A percentile compares a stretch with the other conserved stretches of the same genome.
phyloP scores from a whole-genome alignment of 1,140 invertebrate species.

The Euwallacea similis region DNA sequence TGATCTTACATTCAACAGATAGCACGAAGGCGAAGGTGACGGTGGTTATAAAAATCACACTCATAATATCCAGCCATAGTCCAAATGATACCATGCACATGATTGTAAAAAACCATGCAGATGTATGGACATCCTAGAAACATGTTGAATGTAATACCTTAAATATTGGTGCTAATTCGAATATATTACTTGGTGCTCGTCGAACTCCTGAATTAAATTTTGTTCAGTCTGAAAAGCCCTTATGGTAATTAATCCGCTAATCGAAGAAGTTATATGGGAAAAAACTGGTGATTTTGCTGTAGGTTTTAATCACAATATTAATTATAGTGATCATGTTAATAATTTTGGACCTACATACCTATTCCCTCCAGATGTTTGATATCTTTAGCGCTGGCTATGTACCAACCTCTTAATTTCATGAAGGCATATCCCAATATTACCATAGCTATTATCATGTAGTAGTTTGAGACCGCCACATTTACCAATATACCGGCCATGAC shows the following conservation, averaged over 20 bases:
- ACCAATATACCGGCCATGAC: conserved; percentile 66
- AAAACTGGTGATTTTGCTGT: conserved; percentile 74
- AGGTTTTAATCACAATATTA: conserved; percentile 7
- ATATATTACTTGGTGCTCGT: conserved; percentile 49
- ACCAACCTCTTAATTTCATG: conserved; percentile 59
- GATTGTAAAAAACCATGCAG: conserved; percentile 68
- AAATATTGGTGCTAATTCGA: too few species aligned
- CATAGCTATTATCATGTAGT: conserved; percentile 67
- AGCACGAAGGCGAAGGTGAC: conserved; percentile 75
- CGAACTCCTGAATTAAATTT: conserved; percentile 51
- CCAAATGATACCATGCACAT: conserved; percentile 76
- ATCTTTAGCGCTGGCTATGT: conserved; percentile 65
- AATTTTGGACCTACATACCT: conserved; percentile 48
- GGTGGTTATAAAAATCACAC: conserved; percentile 66
- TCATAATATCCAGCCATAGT: conserved; percentile 77
- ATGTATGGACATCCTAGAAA: conserved; percentile 43
- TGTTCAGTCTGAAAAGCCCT: conserved; percentile 53
- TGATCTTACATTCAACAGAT: conserved; percentile 42
- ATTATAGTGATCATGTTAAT: too few species aligned
- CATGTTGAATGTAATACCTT: not conserved
- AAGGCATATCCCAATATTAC: conserved; percentile 60
- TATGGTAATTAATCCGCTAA: conserved; percentile 52
- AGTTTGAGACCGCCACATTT: conserved; percentile 74
- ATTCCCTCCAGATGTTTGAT: conserved; percentile 61
- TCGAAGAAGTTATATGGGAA: conserved; percentile 64